Evolutionary conservation across 2,888 invertebrate species (phyloP), one percentile per base, ranked within the genome.

Genomic region (Tetragonula carbonaria): DNA sequence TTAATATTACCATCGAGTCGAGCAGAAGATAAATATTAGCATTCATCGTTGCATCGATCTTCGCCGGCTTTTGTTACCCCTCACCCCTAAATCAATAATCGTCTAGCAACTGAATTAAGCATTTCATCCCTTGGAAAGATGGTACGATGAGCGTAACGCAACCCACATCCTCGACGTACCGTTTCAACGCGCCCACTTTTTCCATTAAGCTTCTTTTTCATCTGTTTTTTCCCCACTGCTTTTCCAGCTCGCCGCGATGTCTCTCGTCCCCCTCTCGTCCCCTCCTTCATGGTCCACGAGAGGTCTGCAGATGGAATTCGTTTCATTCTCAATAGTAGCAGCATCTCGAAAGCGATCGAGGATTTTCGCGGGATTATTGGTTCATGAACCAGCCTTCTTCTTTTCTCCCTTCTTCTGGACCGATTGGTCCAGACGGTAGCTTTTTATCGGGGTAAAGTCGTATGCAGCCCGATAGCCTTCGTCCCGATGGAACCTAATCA

Each of bases 331-430:
- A 71, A 88, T 78, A 72, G 79, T 75, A 68, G 78, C 62, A 71
- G 75, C 67, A 65, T 73, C 77, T 78, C 71, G 81, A 81, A 80
- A 76, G 75, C 79, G 75, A 62, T 62, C 80, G 75, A 77, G 84
- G 82, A 86, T 90, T 90, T 90, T 84, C 87, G 83, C 82, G 67
- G 82, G 89, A 90, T 90, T 88, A 90, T 87, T 86, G 86, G 82
- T 89, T 86, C 82, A 84, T 66, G 87, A 86, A 75, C 78, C 80
- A 74, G 38, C 53, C 68, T 67, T 2, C 13, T 8, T 23, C 62
- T 6, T n/a, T 16, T 28, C 55, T 38, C 14, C n/a, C 33, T 57
- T 57, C n/a, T 59, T n/a, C 45, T 59, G 16, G 18, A 28, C 21
- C 67, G 65, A 80, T 81, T 80, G 80, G 71, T 63, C 71, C n/a